Evolutionary conservation across 2,888 invertebrate species (phyloP).

Genomic region (Ophion obscuratus): DNA sequence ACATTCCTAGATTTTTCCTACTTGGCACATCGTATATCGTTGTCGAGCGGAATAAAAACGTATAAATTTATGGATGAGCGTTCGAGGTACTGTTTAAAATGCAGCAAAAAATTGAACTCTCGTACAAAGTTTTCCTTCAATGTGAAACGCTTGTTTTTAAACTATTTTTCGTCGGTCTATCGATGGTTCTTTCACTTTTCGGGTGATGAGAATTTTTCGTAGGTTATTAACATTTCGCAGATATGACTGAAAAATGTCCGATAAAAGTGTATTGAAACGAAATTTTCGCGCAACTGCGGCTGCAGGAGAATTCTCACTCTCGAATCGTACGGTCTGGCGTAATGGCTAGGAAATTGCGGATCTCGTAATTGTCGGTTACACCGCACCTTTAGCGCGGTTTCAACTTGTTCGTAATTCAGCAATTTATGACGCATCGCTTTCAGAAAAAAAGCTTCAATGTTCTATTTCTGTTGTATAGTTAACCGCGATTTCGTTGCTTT

Average conservation of each 20-base stretch:
- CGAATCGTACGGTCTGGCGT: slow-evolving; percentile 14
- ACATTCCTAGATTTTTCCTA: slow-evolving; percentile 18
- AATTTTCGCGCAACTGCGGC: neutral
- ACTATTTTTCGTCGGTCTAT: no score
- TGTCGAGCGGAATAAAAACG: neutral
- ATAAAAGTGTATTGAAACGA: neutral
- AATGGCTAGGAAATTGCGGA: slow-evolving; percentile 30
- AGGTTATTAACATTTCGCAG: neutral
- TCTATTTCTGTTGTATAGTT: neutral
- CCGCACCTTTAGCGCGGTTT: neutral
- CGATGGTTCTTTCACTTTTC: no score
- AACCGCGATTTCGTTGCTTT: neutral
- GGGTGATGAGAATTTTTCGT: no score
- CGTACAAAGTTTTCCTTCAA: no score
- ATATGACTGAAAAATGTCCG: neutral
- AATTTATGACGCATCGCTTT: neutral
- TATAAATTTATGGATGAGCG: neutral
- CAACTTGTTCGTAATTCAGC: slow-evolving; percentile 16
- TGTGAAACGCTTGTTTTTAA: no score
- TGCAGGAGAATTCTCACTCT: neutral
- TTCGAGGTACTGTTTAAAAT: neutral
- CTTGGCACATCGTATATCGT: neutral
- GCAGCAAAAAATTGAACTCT: neutral
- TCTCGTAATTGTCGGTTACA: slow-evolving; percentile 36
- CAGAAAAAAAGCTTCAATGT: neutral